A percentile compares a stretch with the other conserved stretches of the same genome.
These are phyloP conservation scores for Augiades crinisus DNA, from an alignment of 2,888 invertebrate species.

Conservation along the genomic window DNA sequence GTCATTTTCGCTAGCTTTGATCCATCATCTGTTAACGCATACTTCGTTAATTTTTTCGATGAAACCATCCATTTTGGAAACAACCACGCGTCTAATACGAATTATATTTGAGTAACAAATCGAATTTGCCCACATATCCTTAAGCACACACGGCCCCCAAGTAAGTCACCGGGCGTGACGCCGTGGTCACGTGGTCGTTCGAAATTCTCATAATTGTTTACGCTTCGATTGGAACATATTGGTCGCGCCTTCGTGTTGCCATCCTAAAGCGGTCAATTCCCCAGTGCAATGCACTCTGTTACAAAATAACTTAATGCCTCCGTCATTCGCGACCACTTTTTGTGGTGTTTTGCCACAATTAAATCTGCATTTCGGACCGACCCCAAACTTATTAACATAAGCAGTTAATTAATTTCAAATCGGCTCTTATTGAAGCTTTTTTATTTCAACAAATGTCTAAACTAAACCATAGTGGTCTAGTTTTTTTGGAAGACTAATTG, in stretches of 20 bases:
- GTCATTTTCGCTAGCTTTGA: too few species aligned
- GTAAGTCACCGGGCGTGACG: slow-evolving; percentile 36
- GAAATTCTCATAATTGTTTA: slow-evolving; percentile 62
- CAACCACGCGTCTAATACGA: too few species aligned
- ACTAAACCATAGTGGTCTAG: slow-evolving; percentile 46
- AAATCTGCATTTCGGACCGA: slow-evolving; percentile 57
- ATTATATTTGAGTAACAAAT: not conserved
- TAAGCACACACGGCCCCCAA: slow-evolving; percentile 14
- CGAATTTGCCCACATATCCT: slow-evolving; percentile 2
- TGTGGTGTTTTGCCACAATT: slow-evolving; percentile 62
- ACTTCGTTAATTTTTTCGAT: too few species aligned
- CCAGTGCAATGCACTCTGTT: slow-evolving; percentile 69
- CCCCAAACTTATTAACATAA: slow-evolving; percentile 66
- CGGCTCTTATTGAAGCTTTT: slow-evolving; percentile 52
- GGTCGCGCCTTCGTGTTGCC: slow-evolving; percentile 50
- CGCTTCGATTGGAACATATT: slow-evolving; percentile 54
- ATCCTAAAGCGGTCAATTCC: slow-evolving; percentile 62
- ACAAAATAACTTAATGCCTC: slow-evolving; percentile 68
- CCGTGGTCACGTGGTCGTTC: slow-evolving; percentile 54
- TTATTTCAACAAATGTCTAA: slow-evolving; percentile 50
- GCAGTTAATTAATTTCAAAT: slow-evolving; percentile 70
- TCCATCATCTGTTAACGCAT: too few species aligned
- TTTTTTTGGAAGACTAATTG: slow-evolving; percentile 48
- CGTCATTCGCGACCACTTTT: slow-evolving; percentile 60
- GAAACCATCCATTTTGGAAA: too few species aligned